These are phyloP conservation scores for Psammodynastes pulverulentus DNA, from an alignment of 2,113 vertebrate genomes.

Conservation along the genomic window DNA sequence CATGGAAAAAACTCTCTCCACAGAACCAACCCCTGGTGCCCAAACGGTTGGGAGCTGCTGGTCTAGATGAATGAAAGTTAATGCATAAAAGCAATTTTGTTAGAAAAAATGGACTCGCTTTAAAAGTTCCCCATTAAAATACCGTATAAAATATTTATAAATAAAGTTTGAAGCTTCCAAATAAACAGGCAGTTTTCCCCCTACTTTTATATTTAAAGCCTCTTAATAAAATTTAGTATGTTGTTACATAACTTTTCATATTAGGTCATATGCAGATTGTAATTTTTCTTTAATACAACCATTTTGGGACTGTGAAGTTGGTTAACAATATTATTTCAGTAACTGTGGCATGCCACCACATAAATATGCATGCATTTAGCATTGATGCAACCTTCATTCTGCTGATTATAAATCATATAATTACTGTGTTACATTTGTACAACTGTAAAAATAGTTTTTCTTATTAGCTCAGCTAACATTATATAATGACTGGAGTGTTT, in stretches of 20 bases:
- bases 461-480: background rate
- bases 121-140: constrained; percentile 47
- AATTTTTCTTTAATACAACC: background rate
- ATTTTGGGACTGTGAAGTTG: background rate
- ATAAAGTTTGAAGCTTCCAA: background rate
- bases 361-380: background rate
- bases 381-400: background rate
- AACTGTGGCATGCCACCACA: background rate
- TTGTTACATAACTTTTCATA: constrained; percentile 38
- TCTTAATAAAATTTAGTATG: constrained; percentile 36
- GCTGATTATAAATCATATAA: background rate
- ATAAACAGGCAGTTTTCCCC: background rate
- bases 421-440: background rate
- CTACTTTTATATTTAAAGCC: constrained; percentile 35
- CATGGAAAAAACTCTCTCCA: too few species aligned
- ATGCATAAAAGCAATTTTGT: constrained; percentile 53
- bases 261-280: background rate
- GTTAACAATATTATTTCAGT: background rate
- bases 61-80: constrained; percentile 26
- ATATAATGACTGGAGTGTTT: background rate
- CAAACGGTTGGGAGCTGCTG: too few species aligned
- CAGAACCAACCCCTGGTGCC: too few species aligned
- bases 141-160: constrained; percentile 55
- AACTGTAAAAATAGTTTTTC: background rate
- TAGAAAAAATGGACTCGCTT: constrained; percentile 55